Evolutionary conservation across 2,797 vertebrate species (phyloP).

Genomic region (Triplophysa bombifrons): DNA sequence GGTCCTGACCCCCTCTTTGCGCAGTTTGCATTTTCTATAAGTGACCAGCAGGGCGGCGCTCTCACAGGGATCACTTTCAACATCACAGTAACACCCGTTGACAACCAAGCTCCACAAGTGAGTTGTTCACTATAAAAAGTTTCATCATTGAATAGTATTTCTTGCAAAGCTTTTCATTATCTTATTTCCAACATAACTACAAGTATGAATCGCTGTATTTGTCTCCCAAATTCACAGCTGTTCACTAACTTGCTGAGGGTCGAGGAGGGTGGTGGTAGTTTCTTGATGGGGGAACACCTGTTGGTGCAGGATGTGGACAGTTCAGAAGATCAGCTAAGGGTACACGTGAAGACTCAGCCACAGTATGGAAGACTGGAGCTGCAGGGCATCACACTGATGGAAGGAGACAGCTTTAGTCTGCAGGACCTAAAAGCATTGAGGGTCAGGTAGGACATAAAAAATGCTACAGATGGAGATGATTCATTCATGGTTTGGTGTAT

Average conservation of each 20-base stretch:
- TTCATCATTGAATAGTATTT: background rate
- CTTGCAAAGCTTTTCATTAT: background rate
- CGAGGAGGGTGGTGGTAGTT: conserved; percentile 71
- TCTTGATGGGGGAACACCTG: conserved; percentile 74
- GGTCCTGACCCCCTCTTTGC: conserved; percentile 73
- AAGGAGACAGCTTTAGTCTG: conserved; percentile 67
- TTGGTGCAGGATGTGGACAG: conserved; percentile 72
- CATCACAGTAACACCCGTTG: conserved; percentile 77
- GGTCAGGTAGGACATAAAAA: conserved; percentile 63
- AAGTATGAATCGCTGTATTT: background rate
- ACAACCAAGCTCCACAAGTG: conserved; percentile 78
- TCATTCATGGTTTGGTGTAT: background rate
- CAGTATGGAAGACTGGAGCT: conserved; percentile 66
- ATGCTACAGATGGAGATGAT: background rate
- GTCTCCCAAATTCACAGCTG: conserved; percentile 60
- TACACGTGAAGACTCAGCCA: conserved; percentile 63
- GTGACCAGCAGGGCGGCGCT: conserved; percentile 73
- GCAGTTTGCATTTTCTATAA: conserved; percentile 82
- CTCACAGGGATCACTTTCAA: conserved; percentile 75
- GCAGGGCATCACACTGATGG: conserved; percentile 61
- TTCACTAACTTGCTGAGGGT: conserved; percentile 76
- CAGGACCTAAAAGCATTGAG: conserved; percentile 70
- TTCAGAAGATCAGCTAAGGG: conserved; percentile 63
- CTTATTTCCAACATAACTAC: background rate
- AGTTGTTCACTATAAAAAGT: conserved; percentile 26